phyloP scores from a whole-genome alignment of 2,797 vertebrate species.

The Fistularia commersonii region DNA sequence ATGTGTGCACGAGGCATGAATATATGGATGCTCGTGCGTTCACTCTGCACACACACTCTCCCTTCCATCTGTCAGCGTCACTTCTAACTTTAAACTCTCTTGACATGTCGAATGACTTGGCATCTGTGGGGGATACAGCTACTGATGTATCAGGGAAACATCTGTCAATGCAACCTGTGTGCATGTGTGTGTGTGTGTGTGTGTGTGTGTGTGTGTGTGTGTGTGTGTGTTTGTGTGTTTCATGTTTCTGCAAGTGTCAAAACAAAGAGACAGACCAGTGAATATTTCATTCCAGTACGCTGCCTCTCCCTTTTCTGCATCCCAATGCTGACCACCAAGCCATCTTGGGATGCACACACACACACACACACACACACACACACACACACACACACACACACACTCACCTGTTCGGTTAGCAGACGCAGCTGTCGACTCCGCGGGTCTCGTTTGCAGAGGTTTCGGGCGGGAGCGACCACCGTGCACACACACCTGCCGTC shows the following conservation, averaged over 20 bases:
- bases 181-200: slow-evolving; percentile 10
- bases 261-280: slow-evolving; percentile 54
- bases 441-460: slow-evolving; percentile 89
- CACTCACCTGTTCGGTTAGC: slow-evolving; percentile 88
- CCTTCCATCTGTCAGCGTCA: too few relatives aligned
- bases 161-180: slow-evolving; percentile 40
- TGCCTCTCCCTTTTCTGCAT: slow-evolving; percentile 27
- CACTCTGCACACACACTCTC: too few relatives aligned
- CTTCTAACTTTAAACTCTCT: too few relatives aligned
- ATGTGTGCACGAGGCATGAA: background rate
- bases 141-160: slow-evolving; percentile 44
- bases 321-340: slow-evolving; percentile 42
- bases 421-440: slow-evolving; percentile 88
- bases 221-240: too few relatives aligned
- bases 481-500: slow-evolving; percentile 93
- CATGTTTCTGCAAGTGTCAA: slow-evolving; percentile 50
- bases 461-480: slow-evolving; percentile 89
- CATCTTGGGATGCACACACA: slow-evolving; percentile 18
- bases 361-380: slow-evolving; percentile 13
- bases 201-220: slow-evolving; percentile 26
- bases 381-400: slow-evolving; percentile 19
- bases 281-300: slow-evolving; percentile 55
- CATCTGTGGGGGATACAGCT: too few relatives aligned
- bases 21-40: background rate
- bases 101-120: too few relatives aligned